Conservation (phyloP, 2,113 vertebrate species). For the Nannospalax galili region DNA sequence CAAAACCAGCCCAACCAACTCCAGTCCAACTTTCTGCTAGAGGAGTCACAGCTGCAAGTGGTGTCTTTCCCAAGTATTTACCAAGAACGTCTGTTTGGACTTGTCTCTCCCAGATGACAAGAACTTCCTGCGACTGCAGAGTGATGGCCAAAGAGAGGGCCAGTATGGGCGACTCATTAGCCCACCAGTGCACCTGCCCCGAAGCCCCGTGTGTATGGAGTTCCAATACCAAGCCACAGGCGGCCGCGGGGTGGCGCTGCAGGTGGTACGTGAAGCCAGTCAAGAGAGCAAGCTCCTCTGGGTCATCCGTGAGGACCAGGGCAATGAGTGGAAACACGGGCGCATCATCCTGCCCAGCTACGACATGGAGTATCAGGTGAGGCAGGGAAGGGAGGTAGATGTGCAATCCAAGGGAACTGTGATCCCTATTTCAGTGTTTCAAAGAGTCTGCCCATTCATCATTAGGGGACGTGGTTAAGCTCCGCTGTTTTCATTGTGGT, state of each 20-base stretch:
- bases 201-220: conserved; percentile 93
- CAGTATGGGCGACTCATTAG: conserved; percentile 94
- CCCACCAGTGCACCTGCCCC: conserved; percentile 90
- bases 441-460: conserved; percentile 83
- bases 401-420: conserved; percentile 46
- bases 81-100: background rate
- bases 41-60: background rate
- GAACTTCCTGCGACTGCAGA: conserved; percentile 92
- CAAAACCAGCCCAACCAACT: background rate
- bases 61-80: conserved; percentile 9
- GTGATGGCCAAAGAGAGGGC: conserved; percentile 88
- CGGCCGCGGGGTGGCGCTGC: conserved; percentile 90
- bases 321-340: conserved; percentile 95
- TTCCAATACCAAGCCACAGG: conserved; percentile 95
- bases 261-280: conserved; percentile 91
- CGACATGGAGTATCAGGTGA: conserved; percentile 94
- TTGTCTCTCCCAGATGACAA: conserved; percentile 86
- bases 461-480: conserved; percentile 82
- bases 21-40: background rate
- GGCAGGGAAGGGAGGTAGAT: conserved; percentile 30
- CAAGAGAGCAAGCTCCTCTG: conserved; percentile 94
- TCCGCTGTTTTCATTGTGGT: conserved; percentile 87
- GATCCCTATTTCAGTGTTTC: conserved; percentile 79
- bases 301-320: conserved; percentile 93
- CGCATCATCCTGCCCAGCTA: conserved; percentile 95